Conservation (phyloP, 2,797 vertebrate species). For the Carcharodon carcharias region DNA sequence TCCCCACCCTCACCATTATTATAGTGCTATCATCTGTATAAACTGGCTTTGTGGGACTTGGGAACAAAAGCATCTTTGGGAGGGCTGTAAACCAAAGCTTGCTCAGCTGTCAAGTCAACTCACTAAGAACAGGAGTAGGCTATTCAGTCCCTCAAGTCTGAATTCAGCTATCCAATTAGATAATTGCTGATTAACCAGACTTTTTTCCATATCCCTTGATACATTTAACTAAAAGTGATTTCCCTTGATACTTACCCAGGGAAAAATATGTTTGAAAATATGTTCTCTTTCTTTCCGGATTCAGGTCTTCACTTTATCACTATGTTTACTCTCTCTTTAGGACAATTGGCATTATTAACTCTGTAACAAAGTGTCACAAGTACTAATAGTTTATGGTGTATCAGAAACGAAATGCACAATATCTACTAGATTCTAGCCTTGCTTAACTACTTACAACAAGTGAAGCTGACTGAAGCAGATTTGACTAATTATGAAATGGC, state of each 20-base stretch:
- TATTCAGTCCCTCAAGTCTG: background rate
- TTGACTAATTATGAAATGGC: background rate
- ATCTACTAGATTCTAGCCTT: background rate
- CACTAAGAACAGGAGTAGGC: background rate
- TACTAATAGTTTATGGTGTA: background rate
- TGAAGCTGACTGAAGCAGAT: background rate
- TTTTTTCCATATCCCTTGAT: background rate
- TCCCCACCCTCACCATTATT: background rate
- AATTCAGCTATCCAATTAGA: background rate
- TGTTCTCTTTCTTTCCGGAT: background rate
- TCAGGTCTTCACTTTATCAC: background rate
- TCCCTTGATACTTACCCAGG: background rate
- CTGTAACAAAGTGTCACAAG: background rate
- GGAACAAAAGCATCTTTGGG: background rate
- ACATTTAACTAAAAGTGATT: background rate
- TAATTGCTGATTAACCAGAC: background rate
- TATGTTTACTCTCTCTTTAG: background rate
- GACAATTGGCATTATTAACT: background rate
- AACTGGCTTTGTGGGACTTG: background rate
- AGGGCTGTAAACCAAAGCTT: background rate
- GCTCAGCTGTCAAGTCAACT: background rate
- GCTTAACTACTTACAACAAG: background rate
- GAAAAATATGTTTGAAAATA: background rate
- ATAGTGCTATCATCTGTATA: background rate
- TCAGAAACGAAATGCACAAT: background rate